phyloP scores from a whole-genome alignment of 1,140 invertebrate genomes.

The Zophobas morio region DNA sequence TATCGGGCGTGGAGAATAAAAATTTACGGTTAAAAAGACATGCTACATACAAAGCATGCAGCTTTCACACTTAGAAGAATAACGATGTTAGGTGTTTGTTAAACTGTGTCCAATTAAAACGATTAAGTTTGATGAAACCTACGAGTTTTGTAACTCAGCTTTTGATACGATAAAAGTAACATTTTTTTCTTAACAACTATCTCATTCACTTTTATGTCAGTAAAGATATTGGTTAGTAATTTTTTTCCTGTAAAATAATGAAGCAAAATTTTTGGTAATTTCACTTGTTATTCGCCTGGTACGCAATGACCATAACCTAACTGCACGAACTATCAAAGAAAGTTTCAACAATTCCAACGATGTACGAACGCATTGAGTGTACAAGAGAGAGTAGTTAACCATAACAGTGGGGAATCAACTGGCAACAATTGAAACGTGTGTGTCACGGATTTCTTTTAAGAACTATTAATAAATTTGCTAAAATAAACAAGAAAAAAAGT shows the following conservation, averaged over 20 bases:
- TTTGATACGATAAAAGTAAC: too few species aligned
- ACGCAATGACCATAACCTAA: conserved; percentile 29
- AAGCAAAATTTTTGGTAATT: too few species aligned
- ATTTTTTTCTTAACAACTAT: too few species aligned
- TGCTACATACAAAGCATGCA: conserved; percentile 17
- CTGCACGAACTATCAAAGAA: conserved; percentile 27
- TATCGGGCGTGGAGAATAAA: conserved; percentile 25
- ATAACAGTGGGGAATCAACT: conserved; percentile 41
- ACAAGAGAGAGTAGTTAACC: conserved; percentile 35
- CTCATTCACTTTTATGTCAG: too few species aligned
- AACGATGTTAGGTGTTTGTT: conserved; percentile 4
- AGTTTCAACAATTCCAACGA: conserved; percentile 37
- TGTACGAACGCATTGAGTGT: conserved; percentile 35
- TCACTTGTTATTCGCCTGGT: too few species aligned
- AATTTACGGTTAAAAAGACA: conserved; percentile 9
- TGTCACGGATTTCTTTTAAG: conserved; percentile 26
- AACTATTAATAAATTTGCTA: conserved; percentile 25
- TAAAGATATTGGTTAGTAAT: too few species aligned
- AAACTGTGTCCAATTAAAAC: background rate
- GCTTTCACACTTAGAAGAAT: conserved; percentile 23
- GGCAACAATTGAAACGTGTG: conserved; percentile 21
- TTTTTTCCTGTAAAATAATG: too few species aligned
- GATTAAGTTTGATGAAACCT: conserved; percentile 1
- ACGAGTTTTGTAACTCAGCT: conserved; percentile 1
- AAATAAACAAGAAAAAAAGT: conserved; percentile 10